Base-by-base conservation (phyloP, 2,797 vertebrate genomes). In the Podarcis lilfordi region DNA sequence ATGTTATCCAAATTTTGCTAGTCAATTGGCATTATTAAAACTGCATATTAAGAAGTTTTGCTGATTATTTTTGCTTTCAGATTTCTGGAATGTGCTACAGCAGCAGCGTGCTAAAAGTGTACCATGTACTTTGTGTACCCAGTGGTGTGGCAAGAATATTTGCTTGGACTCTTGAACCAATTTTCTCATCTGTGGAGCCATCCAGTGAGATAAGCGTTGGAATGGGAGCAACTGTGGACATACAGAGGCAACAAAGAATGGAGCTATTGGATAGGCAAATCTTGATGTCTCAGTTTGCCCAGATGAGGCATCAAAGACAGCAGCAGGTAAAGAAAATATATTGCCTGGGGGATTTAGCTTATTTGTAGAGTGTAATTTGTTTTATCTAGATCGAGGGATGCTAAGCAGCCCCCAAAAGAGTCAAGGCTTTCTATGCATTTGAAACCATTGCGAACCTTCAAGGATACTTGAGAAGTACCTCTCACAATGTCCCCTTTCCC, bases 201-300 rank as follows among this genome's bases (percentile, higher is more conserved):
- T 94, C 91, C 3, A 95, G 86, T 3, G 99, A 99, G 94, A 96
- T 97, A 3, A 97, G 97, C 66, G 89, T 99, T 76, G 99, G 99
- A 75, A 99, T 99, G 98, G 99, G 99, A 19, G 99, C 99, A 91
- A 99, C 99, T 0, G 97, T 99, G 84, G 99, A 99, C 94, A 98
- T 99, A 95, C 99, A 99, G 96, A 97, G 99, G 89, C 98, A 99
- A 91, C 99, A 99, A 92, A 97, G 98, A 87, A 98, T 98, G 98
- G 99, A 99, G 91, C 84, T 98, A 86, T 96, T 99, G 2, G 99
- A 99, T 95, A 98, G 98, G 80, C 99, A 99, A 66, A 94, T 99
- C 92, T 97, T 98, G 95, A 96, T 99, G 91, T 98, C 98, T 68
- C 98, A 99, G 92, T 97, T 98, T 93, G 97, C 98, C 15, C 98